Base-by-base conservation (phyloP, 2,113 vertebrate species). In the Baryphthengus martii region DNA sequence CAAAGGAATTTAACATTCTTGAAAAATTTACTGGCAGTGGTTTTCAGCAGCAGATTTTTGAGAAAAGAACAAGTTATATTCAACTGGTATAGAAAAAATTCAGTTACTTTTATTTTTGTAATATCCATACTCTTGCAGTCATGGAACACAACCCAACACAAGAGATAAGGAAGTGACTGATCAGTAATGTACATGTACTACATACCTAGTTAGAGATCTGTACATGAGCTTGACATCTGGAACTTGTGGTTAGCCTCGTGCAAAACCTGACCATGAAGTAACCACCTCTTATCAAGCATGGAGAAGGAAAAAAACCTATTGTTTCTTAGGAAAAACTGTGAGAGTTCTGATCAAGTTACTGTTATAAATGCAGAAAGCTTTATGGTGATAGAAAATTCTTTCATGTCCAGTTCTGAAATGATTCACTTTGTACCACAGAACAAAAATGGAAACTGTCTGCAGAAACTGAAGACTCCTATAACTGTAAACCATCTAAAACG, bases 101-200 rank as follows among this genome's bases (percentile, higher is more conserved):
- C 19, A 52, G 11, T 15, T 28, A 7, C 13, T 44, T 12, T 42
- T n/a, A n/a, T 52, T 61, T 31, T 81, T 23, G 6, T 29, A 11
- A 37, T 65, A 17, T 39, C 14, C 4, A 2, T 71, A 4, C 3
- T 58, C 5, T 89, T 0, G 1, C 15, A 72, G 21, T n/a, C 35
- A 31, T 12, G 28, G 7, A 50, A 4, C 26, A 15, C 29, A 52
- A 29, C 37, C 2, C 25, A 79, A 26, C 37, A 56, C 0, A 67
- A 76, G 47, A 35, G 2, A 37, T 49, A 44, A 53, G 10, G 17
- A 14, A 84, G 58, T 3, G 10, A 44, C 52, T 70, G 21, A 29
- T 26, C 20, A 33, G 5, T 61, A 42, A 28, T 42, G 31, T 47
- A 44, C 17, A 33, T 47, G 4, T 61, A 26, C 8, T 77, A 29